Conservation (phyloP, 2,888 invertebrate species). For the Amphimallon solstitiale region DNA sequence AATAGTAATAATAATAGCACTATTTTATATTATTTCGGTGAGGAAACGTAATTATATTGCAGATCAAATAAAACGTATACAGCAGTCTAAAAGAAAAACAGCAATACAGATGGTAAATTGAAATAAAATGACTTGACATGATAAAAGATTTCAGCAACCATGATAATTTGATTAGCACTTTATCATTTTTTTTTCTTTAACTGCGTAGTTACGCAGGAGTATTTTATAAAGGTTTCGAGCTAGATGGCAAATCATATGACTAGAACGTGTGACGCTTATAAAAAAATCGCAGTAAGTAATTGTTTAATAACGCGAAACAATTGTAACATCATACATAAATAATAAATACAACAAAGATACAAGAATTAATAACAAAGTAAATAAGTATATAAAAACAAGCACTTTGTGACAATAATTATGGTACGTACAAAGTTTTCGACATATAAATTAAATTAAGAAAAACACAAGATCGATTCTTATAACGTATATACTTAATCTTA, state of each 20-base stretch:
- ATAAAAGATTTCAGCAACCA: no score
- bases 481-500: no score
- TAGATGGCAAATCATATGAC: conserved; percentile 31
- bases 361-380: conserved; percentile 18
- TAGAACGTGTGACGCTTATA: conserved; percentile 13
- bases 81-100: not conserved
- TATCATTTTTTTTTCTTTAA: not conserved
- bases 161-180: no score
- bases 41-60: conserved; percentile 9
- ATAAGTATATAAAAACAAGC: conserved; percentile 11
- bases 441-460: not conserved
- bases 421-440: conserved; percentile 21
- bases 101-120: no score
- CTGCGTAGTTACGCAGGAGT: not conserved
- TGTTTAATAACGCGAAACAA: not conserved
- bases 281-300: conserved; percentile 17
- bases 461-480: no score
- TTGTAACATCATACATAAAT: not conserved
- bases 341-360: conserved; percentile 23
- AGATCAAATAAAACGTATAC: conserved; percentile 16
- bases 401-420: conserved; percentile 1
- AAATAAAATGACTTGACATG: no score
- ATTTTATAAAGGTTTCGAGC: not conserved
- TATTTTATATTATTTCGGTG: conserved; percentile 7
- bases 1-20: conserved; percentile 24